Evolutionary conservation across 2,888 invertebrate genomes (phyloP).

Genomic region (Melanotus villosus): DNA sequence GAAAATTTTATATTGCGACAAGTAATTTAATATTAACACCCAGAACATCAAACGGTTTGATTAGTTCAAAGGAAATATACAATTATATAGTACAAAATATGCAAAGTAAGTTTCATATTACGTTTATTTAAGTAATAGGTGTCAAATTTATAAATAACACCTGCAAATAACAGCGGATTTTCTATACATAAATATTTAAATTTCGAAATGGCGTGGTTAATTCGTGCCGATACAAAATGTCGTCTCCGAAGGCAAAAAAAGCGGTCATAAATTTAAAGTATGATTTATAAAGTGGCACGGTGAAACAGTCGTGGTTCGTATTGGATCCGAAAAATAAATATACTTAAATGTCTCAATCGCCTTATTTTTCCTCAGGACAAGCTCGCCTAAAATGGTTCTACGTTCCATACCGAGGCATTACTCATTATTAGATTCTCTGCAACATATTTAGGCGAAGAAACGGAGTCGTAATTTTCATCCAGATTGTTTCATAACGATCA

Average conservation of each 20-base stretch:
- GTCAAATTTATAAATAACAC: background rate
- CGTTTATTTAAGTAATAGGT: background rate
- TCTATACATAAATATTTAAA: background rate
- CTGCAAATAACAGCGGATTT: background rate
- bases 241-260: background rate
- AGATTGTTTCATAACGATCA: background rate
- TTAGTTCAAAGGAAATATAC: too few relatives aligned
- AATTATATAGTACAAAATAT: too few relatives aligned
- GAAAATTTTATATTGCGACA: too few relatives aligned
- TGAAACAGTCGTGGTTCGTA: background rate
- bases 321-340: slow-evolving; percentile 5
- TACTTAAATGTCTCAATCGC: slow-evolving; percentile 12
- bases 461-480: background rate
- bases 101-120: too few relatives aligned
- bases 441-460: slow-evolving; percentile 9
- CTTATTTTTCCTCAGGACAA: slow-evolving; percentile 10
- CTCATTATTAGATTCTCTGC: too few relatives aligned
- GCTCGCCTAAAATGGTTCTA: too few relatives aligned
- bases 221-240: background rate
- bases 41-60: too few relatives aligned
- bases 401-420: too few relatives aligned
- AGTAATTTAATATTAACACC: too few relatives aligned
- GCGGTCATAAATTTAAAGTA: background rate
- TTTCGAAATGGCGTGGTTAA: background rate
- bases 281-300: slow-evolving; percentile 1